A percentile compares a stretch with the other conserved stretches of the same genome.
Conservation (phyloP, 2,888 invertebrate species). For the Exocentrus adspersus region DNA sequence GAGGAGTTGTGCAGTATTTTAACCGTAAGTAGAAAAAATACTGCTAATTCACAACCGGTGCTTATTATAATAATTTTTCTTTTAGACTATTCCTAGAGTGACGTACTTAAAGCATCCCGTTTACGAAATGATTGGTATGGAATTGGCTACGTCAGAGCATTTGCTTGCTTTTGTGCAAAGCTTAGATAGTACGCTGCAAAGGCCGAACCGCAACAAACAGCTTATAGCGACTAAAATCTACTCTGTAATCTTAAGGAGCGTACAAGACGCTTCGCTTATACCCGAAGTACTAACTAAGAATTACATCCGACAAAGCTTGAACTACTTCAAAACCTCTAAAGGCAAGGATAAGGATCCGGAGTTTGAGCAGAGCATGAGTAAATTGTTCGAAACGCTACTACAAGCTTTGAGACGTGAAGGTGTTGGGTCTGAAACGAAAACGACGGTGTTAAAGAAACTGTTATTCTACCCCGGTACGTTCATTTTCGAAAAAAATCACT, state of each 20-base stretch:
- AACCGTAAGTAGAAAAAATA: conserved; percentile 69
- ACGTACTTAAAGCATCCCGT: conserved; percentile 72
- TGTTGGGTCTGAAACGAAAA: conserved; percentile 66
- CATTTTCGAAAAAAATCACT: conserved; percentile 78
- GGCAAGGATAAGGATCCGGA: conserved; percentile 68
- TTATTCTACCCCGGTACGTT: conserved; percentile 77
- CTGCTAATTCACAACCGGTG: background rate
- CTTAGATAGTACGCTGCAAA: conserved; percentile 64
- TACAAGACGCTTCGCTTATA: conserved; percentile 61
- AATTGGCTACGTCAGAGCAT: conserved; percentile 67
- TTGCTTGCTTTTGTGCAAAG: conserved; percentile 69
- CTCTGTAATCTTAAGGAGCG: conserved; percentile 66
- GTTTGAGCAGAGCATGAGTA: conserved; percentile 69
- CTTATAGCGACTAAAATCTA: conserved; percentile 70
- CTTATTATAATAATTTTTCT: conserved; percentile 44
- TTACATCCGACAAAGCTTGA: conserved; percentile 72
- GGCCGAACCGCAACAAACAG: conserved; percentile 70
- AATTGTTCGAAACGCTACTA: conserved; percentile 66
- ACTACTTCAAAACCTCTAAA: conserved; percentile 70
- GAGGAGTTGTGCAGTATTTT: conserved; percentile 68
- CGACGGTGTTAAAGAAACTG: conserved; percentile 71
- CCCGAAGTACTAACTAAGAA: conserved; percentile 72
- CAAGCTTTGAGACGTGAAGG: conserved; percentile 66
- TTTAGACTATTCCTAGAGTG: conserved; percentile 70
- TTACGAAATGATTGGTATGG: conserved; percentile 69